Conservation (phyloP, 2,888 invertebrate species). For the Pyrrhosoma nymphula region DNA sequence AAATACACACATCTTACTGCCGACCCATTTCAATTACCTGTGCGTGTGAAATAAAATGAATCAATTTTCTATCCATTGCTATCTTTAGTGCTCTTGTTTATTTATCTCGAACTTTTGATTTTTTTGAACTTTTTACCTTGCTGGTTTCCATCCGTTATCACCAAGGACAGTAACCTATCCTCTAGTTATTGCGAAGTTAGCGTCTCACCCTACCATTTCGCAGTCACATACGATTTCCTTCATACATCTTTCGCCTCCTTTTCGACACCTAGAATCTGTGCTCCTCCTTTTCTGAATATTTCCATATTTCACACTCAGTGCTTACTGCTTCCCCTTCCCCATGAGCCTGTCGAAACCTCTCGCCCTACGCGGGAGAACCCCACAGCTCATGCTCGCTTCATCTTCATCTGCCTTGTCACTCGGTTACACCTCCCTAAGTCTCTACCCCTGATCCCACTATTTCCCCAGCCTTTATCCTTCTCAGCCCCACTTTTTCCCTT, state of each 20-base stretch:
- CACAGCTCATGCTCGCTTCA: neutral
- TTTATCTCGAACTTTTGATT: too few species aligned
- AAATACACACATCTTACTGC: too few species aligned
- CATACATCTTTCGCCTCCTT: neutral
- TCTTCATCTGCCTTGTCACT: neutral
- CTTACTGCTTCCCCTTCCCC: too few species aligned
- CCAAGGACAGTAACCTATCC: too few species aligned
- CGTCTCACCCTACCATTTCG: neutral
- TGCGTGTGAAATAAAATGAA: too few species aligned
- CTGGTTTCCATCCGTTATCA: too few species aligned
- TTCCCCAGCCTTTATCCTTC: too few species aligned
- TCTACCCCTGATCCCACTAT: neutral
- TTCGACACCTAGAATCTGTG: neutral
- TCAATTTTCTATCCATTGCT: too few species aligned
- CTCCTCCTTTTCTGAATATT: neutral
- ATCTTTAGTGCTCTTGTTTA: too few species aligned
- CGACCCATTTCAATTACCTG: too few species aligned
- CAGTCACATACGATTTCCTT: neutral
- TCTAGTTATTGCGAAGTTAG: neutral
- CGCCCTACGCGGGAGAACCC: neutral
- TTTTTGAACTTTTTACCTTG: too few species aligned
- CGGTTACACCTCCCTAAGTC: neutral
- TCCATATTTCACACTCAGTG: too few species aligned
- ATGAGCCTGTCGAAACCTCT: neutral
- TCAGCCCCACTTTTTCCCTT: neutral